A percentile compares a stretch with the other conserved stretches of the same genome.
phyloP scores from a whole-genome alignment of 2,113 vertebrate genomes.

The Tragulus kanchil region DNA sequence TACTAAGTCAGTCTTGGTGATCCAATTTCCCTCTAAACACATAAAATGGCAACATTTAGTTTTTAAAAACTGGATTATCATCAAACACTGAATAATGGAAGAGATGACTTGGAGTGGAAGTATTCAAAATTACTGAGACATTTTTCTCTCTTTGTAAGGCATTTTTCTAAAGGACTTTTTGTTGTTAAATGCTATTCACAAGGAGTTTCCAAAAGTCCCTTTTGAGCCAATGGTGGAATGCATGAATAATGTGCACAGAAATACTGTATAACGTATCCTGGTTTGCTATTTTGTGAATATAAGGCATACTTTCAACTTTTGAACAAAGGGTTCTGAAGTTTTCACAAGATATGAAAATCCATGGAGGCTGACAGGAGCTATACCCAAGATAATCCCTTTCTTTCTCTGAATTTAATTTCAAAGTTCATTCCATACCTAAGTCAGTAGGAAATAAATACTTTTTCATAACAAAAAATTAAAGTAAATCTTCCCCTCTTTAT shows the following conservation, averaged over 20 bases:
- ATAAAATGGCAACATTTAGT: neutral
- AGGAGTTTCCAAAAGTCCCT: neutral
- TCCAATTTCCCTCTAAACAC: neutral
- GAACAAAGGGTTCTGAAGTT: conserved; percentile 62
- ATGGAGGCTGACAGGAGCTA: neutral
- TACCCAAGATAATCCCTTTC: neutral
- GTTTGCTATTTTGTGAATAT: conserved; percentile 21
- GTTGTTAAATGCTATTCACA: conserved; percentile 57
- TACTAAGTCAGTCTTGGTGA: neutral
- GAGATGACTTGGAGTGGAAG: conserved; percentile 9
- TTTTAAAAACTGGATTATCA: neutral
- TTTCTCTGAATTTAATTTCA: conserved; percentile 65
- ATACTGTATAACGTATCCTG: neutral
- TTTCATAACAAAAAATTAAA: neutral
- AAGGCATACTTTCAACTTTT: conserved; percentile 43
- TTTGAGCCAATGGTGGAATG: conserved; percentile 19
- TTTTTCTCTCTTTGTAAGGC: conserved; percentile 24
- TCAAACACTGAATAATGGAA: neutral
- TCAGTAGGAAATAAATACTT: conserved; percentile 9
- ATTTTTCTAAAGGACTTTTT: conserved; percentile 62
- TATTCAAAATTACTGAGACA: conserved; percentile 27
- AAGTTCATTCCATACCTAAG: neutral
- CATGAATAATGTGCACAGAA: conserved; percentile 64
- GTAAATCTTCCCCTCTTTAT: neutral
- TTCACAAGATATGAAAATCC: conserved; percentile 53